Evolutionary conservation across 2,113 vertebrate genomes (phyloP).

Genomic region (Nothobranchius furzeri): DNA sequence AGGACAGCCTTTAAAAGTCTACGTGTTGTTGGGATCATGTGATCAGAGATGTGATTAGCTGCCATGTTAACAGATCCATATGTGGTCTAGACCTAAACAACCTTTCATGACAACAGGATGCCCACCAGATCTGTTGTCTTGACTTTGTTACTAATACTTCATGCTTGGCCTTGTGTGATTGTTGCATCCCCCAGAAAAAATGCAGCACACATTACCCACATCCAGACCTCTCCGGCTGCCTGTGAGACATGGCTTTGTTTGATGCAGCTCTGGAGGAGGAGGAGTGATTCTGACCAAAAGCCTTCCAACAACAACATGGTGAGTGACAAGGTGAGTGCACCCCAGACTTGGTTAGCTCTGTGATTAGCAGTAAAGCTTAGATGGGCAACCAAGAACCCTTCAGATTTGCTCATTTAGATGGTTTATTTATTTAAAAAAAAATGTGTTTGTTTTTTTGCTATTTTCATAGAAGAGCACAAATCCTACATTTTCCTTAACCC

Average conservation of each 20-base stretch:
- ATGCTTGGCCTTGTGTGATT: constrained; percentile 2
- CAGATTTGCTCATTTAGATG: constrained; percentile 69
- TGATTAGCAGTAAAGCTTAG: constrained; percentile 67
- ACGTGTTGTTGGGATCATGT: no score
- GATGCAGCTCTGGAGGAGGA: constrained; percentile 38
- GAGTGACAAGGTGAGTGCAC: constrained; percentile 66
- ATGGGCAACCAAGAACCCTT: constrained; percentile 62
- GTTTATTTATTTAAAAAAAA: constrained; percentile 4
- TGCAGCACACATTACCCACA: background rate
- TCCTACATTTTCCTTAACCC: constrained; percentile 21
- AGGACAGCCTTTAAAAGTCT: no score
- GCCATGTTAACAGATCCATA: no score
- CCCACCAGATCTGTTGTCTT: background rate
- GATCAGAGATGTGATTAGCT: no score
- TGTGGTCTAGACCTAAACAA: no score
- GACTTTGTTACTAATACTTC: background rate
- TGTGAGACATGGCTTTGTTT: constrained; percentile 43
- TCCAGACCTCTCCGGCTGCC: constrained; percentile 17
- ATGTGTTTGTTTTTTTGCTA: constrained; percentile 55
- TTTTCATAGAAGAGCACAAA: constrained; percentile 49
- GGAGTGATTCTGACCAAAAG: constrained; percentile 59
- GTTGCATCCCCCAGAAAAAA: constrained; percentile 18
- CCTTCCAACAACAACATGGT: constrained; percentile 65
- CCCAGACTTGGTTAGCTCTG: constrained; percentile 58
- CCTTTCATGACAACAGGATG: no score